These are phyloP conservation scores for Chamaetylas fuelleborni DNA, from an alignment of 2,113 vertebrate species.

Conservation along the genomic window DNA sequence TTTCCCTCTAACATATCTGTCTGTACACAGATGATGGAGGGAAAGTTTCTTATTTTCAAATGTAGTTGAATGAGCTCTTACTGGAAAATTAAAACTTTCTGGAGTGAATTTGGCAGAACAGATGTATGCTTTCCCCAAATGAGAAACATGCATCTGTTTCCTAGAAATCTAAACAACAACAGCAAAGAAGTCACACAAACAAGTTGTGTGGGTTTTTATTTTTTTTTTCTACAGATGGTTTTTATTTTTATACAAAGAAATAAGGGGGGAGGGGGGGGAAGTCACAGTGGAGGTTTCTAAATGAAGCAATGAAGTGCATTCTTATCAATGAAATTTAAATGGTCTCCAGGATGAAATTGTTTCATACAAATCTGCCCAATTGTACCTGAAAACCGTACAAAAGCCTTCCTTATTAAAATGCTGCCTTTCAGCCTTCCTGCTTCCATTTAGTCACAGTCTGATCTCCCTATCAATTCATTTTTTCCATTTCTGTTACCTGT, in stretches of 20 bases:
- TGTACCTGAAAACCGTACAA: conserved; percentile 8
- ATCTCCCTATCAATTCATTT: conserved; percentile 53
- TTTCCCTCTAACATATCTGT: not conserved
- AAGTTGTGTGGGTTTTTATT: not conserved
- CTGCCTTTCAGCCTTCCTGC: conserved; percentile 50
- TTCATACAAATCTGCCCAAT: not conserved
- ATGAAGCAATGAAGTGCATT: conserved; percentile 31
- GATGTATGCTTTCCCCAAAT: conserved; percentile 68
- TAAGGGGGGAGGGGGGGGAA: not conserved
- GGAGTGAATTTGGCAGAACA: conserved; percentile 65
- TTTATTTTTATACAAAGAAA: conserved; percentile 58
- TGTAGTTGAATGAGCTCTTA: conserved; percentile 40
- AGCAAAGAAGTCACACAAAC: conserved; percentile 47
- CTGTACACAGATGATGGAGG: not conserved
- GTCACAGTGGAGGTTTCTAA: not conserved
- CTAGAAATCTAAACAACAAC: conserved; percentile 75
- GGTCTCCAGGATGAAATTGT: not conserved
- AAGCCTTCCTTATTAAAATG: conserved; percentile 33
- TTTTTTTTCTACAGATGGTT: conserved; percentile 35
- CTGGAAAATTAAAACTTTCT: conserved; percentile 66
- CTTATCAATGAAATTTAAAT: conserved; percentile 39
- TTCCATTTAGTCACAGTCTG: conserved; percentile 68
- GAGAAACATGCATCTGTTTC: conserved; percentile 70
- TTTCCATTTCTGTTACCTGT: conserved; percentile 67
- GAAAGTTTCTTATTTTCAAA: conserved; percentile 37